Base-by-base conservation (phyloP, 2,888 invertebrate species). In the Drosophila mimetica region DNA sequence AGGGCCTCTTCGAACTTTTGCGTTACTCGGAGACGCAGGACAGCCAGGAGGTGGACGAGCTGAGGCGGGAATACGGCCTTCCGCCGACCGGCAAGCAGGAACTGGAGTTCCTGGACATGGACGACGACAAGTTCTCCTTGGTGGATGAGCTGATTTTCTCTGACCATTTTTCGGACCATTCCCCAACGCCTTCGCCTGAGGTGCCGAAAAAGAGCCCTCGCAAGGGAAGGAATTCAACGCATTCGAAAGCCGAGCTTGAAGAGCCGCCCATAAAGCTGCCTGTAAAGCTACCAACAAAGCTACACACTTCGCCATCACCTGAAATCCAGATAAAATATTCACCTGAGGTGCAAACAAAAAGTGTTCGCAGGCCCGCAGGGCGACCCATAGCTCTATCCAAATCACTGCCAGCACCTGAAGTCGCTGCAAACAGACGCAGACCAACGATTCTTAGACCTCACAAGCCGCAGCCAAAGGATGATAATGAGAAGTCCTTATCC, bases 1-100 rank as follows among this genome's bases (percentile, higher is more conserved):
- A 81, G 46, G 71, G 81, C 14, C 66, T 84, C 14, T 84, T 84
- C 16, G 84, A 81, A 50, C 53, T 84, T 1, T 28, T 81, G 47
- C 76, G 80, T 6, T 78, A 80, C 50, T 61, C 59, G 2, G 80
- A 84, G 11, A 55, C 70, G 11, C 61, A 36, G 4, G 80, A 74
- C 1, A 34, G 46, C 1, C 18, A 83, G 1, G 65, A 84, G 30
- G 34, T 80, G 2, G 7, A 0, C 1, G 60, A 59, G 1, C 46
- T 81, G 22, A 65, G 84, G 0, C 53, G 42, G 1, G 63, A 84
- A 41, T 81, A 78, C 14, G 80, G 81, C 2, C 64, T 81, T 0
- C 22, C 36, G 2, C 25, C 42, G 0, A 11, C 20, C 8, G 37
- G 9, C 2, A 55, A 46, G n/a, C 25, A 14, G 2, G 14, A 65